Evolutionary conservation across 2,888 invertebrate species (phyloP), one percentile per base, ranked within the genome.

Genomic region (Drosophila birchii): DNA sequence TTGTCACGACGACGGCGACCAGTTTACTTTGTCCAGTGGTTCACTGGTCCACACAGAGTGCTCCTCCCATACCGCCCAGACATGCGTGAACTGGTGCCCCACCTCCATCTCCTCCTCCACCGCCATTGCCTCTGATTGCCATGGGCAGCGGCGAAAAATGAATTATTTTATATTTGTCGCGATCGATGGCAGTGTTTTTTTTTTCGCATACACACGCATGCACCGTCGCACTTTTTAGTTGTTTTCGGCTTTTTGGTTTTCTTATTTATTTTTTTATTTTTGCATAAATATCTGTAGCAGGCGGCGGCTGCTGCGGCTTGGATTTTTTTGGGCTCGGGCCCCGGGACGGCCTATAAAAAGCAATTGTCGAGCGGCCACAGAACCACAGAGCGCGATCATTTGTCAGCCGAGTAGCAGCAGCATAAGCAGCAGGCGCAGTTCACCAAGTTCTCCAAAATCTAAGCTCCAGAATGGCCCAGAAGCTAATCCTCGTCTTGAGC

Each of bases 341-440:
- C 45, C 38, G 66, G 75, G 55, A 55, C 75, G 78, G 73, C 73
- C 81, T 90, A 90, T 90, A 90, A 90, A 90, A 90, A 90, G 89
- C 87, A 90, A 85, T 87, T 81, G 86, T 85, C 78, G 81, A 80
- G 67, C 74, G 73, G 78, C 72, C 72, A 90, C 85, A 91, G 91
- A 91, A 90, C 80, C 91, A 91, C 91, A 91, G 89, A 91, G 87
- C 85, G 85, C 83, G 76, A 88, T 90, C 88, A 91, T 91, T 89
- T 90, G 90, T 91, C 90, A 90, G 89, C 88, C 81, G 84, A 86
- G 82, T 87, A 91, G 90, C 82, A 81, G 72, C 29, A 87, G 81
- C 88, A 90, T 89, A 81, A 81, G 71, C 71, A 54, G 64, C 26
- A 67, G 63, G 64, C 59, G 56, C 75, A 66, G 68, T 57, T 58